Conservation (phyloP, 2,113 vertebrate genomes). For the Phrynocephalus versicolor region DNA sequence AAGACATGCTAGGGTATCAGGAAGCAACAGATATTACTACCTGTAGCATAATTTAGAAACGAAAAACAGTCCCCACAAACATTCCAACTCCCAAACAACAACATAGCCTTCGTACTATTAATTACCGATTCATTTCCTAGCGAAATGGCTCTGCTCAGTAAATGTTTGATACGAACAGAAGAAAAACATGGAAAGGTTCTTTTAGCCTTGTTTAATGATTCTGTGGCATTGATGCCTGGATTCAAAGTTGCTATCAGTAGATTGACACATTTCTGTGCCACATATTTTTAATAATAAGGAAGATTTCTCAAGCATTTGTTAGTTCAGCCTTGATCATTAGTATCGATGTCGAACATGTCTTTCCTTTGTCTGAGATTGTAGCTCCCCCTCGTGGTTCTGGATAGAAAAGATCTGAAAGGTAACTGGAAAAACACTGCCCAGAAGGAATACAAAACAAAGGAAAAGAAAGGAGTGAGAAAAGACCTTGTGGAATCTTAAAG, state of each 20-base stretch:
- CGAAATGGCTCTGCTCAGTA: neutral
- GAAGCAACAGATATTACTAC: neutral
- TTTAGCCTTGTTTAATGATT: neutral
- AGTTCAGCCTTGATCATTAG: accelerated
- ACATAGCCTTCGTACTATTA: neutral
- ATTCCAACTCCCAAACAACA: neutral
- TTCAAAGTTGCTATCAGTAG: neutral
- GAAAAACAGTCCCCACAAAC: neutral
- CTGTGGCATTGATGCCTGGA: neutral
- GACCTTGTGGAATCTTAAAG: no score
- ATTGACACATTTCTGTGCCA: neutral
- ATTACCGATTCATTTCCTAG: neutral
- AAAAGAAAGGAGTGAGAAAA: no score
- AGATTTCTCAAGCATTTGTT: neutral
- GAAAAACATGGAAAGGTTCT: neutral
- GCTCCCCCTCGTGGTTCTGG: slow-evolving; percentile 31
- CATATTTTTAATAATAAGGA: neutral
- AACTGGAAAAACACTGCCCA: neutral
- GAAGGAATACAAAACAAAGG: neutral
- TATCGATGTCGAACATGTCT: accelerated
- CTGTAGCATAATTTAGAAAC: neutral
- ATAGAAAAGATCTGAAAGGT: neutral
- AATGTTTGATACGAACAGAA: neutral
- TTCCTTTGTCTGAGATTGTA: neutral
- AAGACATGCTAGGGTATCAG: no score